Evolutionary conservation across 2,888 invertebrate species (phyloP).

Genomic region (Nephrotoma flavescens): DNA sequence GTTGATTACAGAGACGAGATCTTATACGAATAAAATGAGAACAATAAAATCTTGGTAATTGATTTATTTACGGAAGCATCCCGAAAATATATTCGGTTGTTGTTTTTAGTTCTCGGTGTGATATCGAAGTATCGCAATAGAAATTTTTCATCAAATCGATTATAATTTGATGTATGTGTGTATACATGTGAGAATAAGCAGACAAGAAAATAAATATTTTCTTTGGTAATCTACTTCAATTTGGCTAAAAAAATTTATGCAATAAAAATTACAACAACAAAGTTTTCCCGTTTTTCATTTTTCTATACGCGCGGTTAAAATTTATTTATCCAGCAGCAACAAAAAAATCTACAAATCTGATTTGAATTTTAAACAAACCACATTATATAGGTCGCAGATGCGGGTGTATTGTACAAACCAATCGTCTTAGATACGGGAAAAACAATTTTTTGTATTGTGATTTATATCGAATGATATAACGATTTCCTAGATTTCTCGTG

Average conservation of each 20-base stretch:
- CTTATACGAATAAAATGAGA: background rate
- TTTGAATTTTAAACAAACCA: background rate
- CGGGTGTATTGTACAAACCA: background rate
- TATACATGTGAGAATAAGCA: background rate
- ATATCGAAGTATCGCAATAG: background rate
- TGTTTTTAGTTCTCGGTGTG: background rate
- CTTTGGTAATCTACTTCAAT: background rate
- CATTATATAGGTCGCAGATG: background rate
- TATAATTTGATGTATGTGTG: background rate
- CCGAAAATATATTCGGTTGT: background rate
- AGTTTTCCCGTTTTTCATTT: background rate
- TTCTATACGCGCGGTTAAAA: background rate
- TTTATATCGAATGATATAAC: no score
- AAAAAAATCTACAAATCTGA: no score
- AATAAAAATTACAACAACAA: background rate
- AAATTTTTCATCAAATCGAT: background rate
- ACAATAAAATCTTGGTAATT: background rate
- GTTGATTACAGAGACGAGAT: background rate
- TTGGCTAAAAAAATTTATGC: background rate
- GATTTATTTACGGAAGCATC: background rate
- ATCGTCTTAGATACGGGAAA: background rate
- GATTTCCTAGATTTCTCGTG: no score
- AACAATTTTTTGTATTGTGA: background rate
- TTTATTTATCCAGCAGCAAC: background rate
- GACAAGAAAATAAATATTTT: background rate